Percentiles rank a stretch among this genome's conserved stretches.
Conservation (phyloP, 2,797 vertebrate species). For the Simalia tracyae region DNA sequence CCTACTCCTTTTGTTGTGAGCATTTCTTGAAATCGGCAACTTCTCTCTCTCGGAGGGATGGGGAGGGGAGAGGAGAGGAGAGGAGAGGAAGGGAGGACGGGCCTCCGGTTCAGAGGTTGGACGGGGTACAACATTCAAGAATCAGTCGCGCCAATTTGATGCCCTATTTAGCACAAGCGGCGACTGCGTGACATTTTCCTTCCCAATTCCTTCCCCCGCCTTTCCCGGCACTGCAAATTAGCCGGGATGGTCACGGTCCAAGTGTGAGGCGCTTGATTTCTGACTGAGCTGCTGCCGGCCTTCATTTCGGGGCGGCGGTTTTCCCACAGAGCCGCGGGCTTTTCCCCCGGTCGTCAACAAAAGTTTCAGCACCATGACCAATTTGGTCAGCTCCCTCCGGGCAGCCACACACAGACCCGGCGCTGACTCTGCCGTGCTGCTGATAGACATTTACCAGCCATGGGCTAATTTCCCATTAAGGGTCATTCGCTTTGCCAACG, state of each 20-base stretch:
- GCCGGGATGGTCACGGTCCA: constrained; percentile 88
- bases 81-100: background rate
- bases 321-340: constrained; percentile 86
- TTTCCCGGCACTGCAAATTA: constrained; percentile 89
- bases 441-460: constrained; percentile 87
- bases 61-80: constrained; percentile 40
- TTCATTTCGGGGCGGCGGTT: constrained; percentile 75
- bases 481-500: constrained; percentile 81
- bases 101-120: constrained; percentile 78
- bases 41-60: constrained; percentile 37
- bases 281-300: constrained; percentile 76
- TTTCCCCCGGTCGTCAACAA: constrained; percentile 79
- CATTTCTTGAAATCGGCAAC: background rate
- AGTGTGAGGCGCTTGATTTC: constrained; percentile 84
- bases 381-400: constrained; percentile 84
- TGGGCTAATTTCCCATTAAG: constrained; percentile 90
- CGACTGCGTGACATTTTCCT: constrained; percentile 86
- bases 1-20: background rate
- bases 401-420: constrained; percentile 80
- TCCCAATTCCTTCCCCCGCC: constrained; percentile 71
- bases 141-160: constrained; percentile 89
- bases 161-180: constrained; percentile 85
- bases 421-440: constrained; percentile 80
- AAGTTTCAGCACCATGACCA: constrained; percentile 86
- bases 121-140: constrained; percentile 77